Evolutionary conservation across 2,888 invertebrate genomes (phyloP).

Genomic region (Rhamphomyia laevipes): DNA sequence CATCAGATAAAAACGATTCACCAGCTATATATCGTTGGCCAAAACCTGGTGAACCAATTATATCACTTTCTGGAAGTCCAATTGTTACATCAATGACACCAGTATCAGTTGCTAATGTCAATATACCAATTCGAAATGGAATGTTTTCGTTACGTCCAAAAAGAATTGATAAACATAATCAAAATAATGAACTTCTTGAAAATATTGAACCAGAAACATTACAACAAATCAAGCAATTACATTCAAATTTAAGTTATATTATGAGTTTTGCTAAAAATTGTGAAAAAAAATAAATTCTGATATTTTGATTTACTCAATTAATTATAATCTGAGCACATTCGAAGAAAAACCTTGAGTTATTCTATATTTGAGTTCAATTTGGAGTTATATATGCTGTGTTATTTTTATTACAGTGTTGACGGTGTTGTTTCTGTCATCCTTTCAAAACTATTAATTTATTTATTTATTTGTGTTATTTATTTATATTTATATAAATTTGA

Average conservation of each 20-base stretch:
- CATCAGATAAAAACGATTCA: constrained; percentile 16
- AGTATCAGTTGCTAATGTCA: constrained; percentile 33
- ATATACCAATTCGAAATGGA: constrained; percentile 35
- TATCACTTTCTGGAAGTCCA: constrained; percentile 35
- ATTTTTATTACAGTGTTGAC: no score
- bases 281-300: no score
- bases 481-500: no score
- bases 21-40: constrained; percentile 35
- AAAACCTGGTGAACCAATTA: constrained; percentile 33
- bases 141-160: constrained; percentile 34
- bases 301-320: no score
- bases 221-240: constrained; percentile 30
- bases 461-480: no score
- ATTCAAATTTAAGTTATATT: constrained; percentile 31
- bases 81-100: constrained; percentile 33
- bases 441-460: no score
- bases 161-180: constrained; percentile 24
- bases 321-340: no score
- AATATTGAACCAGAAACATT: constrained; percentile 30
- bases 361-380: no score
- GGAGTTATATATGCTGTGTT: no score
- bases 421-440: no score
- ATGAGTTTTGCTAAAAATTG: constrained; percentile 28
- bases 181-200: constrained; percentile 25
- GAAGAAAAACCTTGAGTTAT: no score